These are phyloP conservation scores for Gryon sp. DNA, from an alignment of 1,140 invertebrate species.

Conservation along the genomic window DNA sequence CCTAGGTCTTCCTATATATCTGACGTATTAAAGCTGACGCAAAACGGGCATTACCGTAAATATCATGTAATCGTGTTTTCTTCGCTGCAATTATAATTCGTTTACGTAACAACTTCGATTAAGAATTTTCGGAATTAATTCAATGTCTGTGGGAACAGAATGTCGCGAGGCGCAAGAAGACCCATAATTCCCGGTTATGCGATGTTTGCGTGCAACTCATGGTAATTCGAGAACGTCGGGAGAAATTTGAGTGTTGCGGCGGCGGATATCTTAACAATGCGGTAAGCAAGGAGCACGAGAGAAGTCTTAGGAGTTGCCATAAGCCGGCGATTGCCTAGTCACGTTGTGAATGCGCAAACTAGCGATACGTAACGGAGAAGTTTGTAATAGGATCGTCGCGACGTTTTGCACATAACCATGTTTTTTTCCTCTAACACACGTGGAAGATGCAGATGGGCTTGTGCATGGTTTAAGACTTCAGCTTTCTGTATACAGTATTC, in stretches of 20 bases:
- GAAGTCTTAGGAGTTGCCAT: conserved; percentile 62
- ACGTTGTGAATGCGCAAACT: conserved; percentile 51
- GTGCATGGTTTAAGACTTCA: conserved; percentile 9
- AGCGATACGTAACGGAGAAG: conserved; percentile 50
- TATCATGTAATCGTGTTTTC: conserved; percentile 25
- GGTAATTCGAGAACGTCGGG: conserved; percentile 58
- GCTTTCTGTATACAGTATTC: no score
- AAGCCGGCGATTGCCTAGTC: conserved; percentile 56
- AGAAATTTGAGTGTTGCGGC: conserved; percentile 59
- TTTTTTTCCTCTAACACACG: conserved; percentile 24
- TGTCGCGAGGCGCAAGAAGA: conserved; percentile 48
- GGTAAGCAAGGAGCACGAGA: conserved; percentile 49
- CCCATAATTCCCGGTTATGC: conserved; percentile 56
- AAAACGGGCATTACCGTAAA: conserved; percentile 30
- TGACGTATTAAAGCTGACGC: no score
- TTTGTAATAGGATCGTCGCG: conserved; percentile 58
- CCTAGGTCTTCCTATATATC: no score
- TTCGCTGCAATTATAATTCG: conserved; percentile 14
- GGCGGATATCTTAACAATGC: conserved; percentile 62
- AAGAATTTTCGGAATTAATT: conserved; percentile 29
- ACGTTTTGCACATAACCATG: conserved; percentile 41
- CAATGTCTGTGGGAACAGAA: conserved; percentile 29
- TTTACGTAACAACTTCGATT: conserved; percentile 22
- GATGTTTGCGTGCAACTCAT: conserved; percentile 50
- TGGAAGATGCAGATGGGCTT: conserved; percentile 28